Evolutionary conservation across 1,140 invertebrate species (phyloP), one percentile per base, ranked within the genome.

Genomic region (Zaprionus vittiger): DNA sequence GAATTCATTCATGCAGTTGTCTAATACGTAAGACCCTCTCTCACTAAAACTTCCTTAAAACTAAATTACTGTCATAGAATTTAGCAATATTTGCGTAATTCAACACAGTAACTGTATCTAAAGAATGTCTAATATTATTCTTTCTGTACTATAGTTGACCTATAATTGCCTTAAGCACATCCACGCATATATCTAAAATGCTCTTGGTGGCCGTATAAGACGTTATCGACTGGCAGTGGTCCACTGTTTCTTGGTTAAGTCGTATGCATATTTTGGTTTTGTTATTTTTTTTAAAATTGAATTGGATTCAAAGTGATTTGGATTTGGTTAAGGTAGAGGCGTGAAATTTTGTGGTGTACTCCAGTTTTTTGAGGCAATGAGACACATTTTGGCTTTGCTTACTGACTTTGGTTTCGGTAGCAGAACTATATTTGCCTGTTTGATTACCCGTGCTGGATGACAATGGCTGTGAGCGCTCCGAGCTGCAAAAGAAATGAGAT

Each of bases 331-430:
- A 49, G 64, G 66, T 74, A 70, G 54, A 73, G 78, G 73, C 89
- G 81, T 87, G 75, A 83, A 80, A 81, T 87, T 91, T 91, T 76
- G 86, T 83, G 77, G 72, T 90, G 74, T 86, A 86, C 85, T 90
- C 85, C 86, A 83, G 83, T 86, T 91, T 63, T 49, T 56, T 91
- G 87, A 80, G 83, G 83, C 82, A 79, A 79, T 83, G 67, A 70
- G 66, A 91, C 93, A 85, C 64, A 20, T 20, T 91, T 94, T 75
- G 95, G 95, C 94, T 95, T 96, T 97, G 97, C 97, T 97, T 98
- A 98, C 97, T 97, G 97, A 97, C 97, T 97, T 98, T 97, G 96
- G 95, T 95, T 95, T 96, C 95, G 94, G 94, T 94, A 91, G 90
- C 91, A 79, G 91, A 85, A 85, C 80, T 81, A 92, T 92, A 92